Conservation (phyloP, 2,113 vertebrate species). For the Pipa parva region DNA sequence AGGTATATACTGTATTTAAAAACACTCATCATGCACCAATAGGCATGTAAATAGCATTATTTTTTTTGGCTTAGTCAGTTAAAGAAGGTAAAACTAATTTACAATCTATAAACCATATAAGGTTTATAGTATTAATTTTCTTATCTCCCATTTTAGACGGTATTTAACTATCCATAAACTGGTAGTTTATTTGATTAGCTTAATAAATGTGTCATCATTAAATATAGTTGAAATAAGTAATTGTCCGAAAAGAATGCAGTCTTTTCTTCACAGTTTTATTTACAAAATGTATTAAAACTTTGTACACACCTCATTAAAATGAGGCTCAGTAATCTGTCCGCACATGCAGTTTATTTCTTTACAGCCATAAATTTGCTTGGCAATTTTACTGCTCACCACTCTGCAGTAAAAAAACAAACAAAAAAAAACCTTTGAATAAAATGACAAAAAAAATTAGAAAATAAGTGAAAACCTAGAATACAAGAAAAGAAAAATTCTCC, state of each 20-base stretch:
- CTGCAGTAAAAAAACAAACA: slow-evolving; percentile 68
- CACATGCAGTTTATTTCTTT: slow-evolving; percentile 94
- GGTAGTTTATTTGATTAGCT: too few relatives aligned
- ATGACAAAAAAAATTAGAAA: slow-evolving; percentile 50
- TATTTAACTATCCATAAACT: too few relatives aligned
- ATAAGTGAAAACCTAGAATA: slow-evolving; percentile 56
- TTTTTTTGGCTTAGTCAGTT: too few relatives aligned
- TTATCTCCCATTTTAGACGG: too few relatives aligned
- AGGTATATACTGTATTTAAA: too few relatives aligned
- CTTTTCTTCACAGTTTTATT: slow-evolving; percentile 97
- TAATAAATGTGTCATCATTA: too few relatives aligned
- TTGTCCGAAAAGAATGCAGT: slow-evolving; percentile 5
- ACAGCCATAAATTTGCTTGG: slow-evolving; percentile 82
- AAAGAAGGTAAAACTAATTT: too few relatives aligned
- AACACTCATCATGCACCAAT: too few relatives aligned
- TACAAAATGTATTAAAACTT: slow-evolving; percentile 99
- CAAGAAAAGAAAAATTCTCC: slow-evolving; percentile 64
- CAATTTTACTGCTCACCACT: slow-evolving; percentile 76
- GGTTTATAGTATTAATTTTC: too few relatives aligned
- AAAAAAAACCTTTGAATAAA: background rate
- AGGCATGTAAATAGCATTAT: too few relatives aligned
- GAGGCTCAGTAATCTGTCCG: slow-evolving; percentile 85
- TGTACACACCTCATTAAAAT: slow-evolving; percentile 91
- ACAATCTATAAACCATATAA: too few relatives aligned
- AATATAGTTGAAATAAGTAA: background rate